phyloP scores from a whole-genome alignment of 2,888 invertebrate genomes.

The Entomobrya proxima region DNA sequence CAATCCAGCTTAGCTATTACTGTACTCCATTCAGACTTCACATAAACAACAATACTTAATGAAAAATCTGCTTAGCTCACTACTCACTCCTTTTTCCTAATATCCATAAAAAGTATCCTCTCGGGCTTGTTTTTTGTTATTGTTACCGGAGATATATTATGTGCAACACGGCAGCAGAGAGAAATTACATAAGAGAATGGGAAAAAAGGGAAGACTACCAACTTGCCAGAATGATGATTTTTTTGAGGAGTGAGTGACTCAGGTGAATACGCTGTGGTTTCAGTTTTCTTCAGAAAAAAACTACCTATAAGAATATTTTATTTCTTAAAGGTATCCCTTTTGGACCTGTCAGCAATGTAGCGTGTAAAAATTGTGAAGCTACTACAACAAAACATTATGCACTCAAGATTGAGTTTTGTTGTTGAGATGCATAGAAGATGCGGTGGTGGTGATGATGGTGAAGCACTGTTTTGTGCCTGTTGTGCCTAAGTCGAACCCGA shows the following conservation, averaged over 20 bases:
- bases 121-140: conserved; percentile 48
- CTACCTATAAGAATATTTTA: conserved; percentile 15
- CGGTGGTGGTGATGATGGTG: too few species aligned
- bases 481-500: too few species aligned
- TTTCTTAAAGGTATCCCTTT: conserved; percentile 9
- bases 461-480: too few species aligned
- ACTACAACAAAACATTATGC: too few species aligned
- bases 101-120: conserved; percentile 34
- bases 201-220: too few species aligned
- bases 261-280: conserved; percentile 48
- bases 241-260: conserved; percentile 47
- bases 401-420: too few species aligned
- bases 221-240: conserved; percentile 47
- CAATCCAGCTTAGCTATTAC: neutral
- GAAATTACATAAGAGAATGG: conserved; percentile 34
- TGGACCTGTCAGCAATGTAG: conserved; percentile 51
- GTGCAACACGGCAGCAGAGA: conserved; percentile 8
- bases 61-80: neutral
- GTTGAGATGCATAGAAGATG: too few species aligned
- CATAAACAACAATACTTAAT: neutral
- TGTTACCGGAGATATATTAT: conserved; percentile 42
- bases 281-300: neutral
- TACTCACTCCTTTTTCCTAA: conserved; percentile 2
- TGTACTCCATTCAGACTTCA: neutral
- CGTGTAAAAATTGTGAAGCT: too few species aligned